Evolutionary conservation across 2,888 invertebrate species (phyloP), one percentile per base, ranked within the genome.

Genomic region (Aporophyla nigra): DNA sequence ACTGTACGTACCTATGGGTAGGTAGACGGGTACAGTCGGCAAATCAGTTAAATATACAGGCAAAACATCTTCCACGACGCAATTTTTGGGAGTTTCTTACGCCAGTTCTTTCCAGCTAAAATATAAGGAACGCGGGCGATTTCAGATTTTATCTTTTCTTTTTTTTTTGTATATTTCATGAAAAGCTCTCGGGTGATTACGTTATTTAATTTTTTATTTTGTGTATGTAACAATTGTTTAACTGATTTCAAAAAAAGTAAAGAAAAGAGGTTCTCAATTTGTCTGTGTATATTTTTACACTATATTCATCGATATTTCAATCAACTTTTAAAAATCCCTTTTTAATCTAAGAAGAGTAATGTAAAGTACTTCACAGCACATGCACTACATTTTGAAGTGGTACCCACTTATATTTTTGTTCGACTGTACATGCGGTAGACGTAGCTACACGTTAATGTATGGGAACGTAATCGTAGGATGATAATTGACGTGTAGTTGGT

Each of bases 401-500:
- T 66, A 27, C 6, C 19, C 19, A 59, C 14, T 53, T 43, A 69
- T 62, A 12, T 51, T n/a, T 62, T 56, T 21, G 24, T 43, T 56
- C 14, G 16, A 24, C 43, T 56, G 62, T 77, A 74, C 74, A 3
- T 33, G 5, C 16, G 33, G 54, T 56, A 61, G 33, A 67, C 56
- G 16, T 40, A 69, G 7, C n/a, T 14, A 56, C 53, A 21, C 33
- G 43, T 54, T 76, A 68, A 69, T 72, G 59, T 73, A 73, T 61
- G 59, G 69, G 54, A 73, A 51, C 43, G 54, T 74, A 75, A 53
- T 68, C 9, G 54, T 63, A 49, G 58, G 65, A 61, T 71, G 40
- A 71, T 84, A 76, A 83, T 80, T 70, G 53, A 72, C 82, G 59
- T 74, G 67, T 69, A 73, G 40, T 53, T 53, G 58, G 33, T 75